phyloP scores from a whole-genome alignment of 2,797 vertebrate species.

The Urosaurus nigricauda region DNA sequence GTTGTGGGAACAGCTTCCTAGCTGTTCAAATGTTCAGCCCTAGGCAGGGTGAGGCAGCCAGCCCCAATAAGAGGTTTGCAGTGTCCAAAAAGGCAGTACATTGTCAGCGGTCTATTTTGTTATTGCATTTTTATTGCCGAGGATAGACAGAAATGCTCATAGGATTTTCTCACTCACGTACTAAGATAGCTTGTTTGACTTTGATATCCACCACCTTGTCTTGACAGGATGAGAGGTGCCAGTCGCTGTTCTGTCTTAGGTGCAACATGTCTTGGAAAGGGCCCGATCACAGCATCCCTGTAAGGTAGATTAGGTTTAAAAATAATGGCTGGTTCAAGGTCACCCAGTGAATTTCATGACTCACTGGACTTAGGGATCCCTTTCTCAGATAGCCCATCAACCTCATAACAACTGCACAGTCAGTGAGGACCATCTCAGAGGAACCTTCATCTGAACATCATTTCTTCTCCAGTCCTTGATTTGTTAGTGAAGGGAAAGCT shows the following conservation, averaged over 20 bases:
- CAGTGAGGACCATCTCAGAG: neutral
- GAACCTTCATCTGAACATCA: neutral
- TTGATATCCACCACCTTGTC: neutral
- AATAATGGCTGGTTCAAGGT: neutral
- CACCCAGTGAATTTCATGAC: neutral
- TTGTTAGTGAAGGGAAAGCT: neutral
- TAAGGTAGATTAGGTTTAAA: neutral
- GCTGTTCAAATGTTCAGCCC: neutral
- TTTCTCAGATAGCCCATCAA: neutral
- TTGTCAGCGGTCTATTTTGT: neutral
- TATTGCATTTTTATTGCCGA: neutral
- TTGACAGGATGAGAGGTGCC: neutral
- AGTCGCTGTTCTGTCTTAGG: neutral
- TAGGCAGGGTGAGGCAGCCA: neutral
- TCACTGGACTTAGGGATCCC: neutral
- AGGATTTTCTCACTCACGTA: neutral
- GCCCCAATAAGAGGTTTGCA: neutral
- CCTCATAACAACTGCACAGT: no score
- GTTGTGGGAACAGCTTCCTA: neutral
- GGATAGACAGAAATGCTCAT: neutral
- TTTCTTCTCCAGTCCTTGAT: neutral
- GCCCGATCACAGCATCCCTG: neutral
- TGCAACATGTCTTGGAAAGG: neutral
- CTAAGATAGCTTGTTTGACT: neutral
- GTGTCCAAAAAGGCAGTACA: neutral